Percentiles rank a stretch among this genome's conserved stretches.
Evolutionary conservation across 1,140 invertebrate species (phyloP).

Genomic region (Archivesica marissinica): DNA sequence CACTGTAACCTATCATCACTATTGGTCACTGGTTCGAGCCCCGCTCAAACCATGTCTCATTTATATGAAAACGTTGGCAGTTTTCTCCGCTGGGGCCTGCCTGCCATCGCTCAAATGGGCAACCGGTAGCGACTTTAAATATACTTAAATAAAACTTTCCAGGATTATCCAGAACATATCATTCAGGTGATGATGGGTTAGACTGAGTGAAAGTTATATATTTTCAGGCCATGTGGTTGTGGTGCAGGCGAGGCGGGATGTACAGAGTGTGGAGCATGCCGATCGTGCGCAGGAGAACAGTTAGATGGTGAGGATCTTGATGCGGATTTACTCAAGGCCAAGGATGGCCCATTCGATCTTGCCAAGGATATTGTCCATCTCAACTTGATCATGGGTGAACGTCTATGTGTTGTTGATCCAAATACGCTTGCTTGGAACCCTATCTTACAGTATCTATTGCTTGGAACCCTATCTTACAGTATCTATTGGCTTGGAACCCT

Average conservation of each 20-base stretch:
- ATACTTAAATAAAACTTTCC: no score
- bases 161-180: no score
- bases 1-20: no score
- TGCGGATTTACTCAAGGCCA: constrained; percentile 70
- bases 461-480: no score
- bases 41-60: no score
- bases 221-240: constrained; percentile 94
- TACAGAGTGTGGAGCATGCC: constrained; percentile 95
- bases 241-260: constrained; percentile 97
- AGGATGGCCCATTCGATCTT: constrained; percentile 66
- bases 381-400: constrained; percentile 62
- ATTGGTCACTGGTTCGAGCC: no score
- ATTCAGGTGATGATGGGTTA: not conserved
- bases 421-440: constrained; percentile 11
- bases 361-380: constrained; percentile 58
- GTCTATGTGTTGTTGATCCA: constrained; percentile 45
- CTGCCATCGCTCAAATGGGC: no score
- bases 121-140: no score
- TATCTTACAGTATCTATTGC: not conserved
- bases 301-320: constrained; percentile 84
- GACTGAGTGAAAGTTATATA: not conserved
- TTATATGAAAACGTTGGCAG: no score
- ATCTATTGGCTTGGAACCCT: no score
- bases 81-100: no score
- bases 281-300: constrained; percentile 92